Evolutionary conservation across 1,140 invertebrate genomes (phyloP).

Genomic region (Frieseomelitta varia): DNA sequence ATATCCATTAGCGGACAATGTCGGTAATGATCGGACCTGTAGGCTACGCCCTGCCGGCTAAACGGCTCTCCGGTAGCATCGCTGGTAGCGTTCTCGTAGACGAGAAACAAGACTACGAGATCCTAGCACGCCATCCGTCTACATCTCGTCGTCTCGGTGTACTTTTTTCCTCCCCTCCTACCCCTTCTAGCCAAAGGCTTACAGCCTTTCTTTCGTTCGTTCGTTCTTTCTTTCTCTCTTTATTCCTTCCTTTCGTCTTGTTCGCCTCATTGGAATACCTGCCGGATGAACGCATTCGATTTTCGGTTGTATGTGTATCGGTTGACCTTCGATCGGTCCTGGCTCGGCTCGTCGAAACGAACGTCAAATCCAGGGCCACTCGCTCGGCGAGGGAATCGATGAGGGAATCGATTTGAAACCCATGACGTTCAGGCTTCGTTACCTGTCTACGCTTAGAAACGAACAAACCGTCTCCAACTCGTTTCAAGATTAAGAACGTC

Average conservation of each 20-base stretch:
- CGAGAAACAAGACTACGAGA: constrained; percentile 67
- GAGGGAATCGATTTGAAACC: constrained; percentile 47
- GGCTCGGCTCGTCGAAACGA: constrained; percentile 44
- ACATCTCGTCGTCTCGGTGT: constrained; percentile 49
- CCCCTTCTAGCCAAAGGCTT: no score
- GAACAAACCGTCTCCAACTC: neutral
- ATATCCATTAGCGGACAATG: constrained; percentile 82
- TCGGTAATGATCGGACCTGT: constrained; percentile 80
- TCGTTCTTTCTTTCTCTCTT: neutral
- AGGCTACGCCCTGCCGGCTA: constrained; percentile 77
- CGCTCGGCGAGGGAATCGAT: constrained; percentile 38
- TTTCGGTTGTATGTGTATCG: constrained; percentile 62
- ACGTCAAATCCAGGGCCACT: constrained; percentile 49
- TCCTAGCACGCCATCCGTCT: constrained; percentile 64
- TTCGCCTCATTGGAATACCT: constrained; percentile 73
- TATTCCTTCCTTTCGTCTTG: constrained; percentile 35
- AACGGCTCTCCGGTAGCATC: constrained; percentile 69
- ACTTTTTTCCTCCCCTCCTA: constrained; percentile 11
- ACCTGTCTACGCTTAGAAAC: neutral
- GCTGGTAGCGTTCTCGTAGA: constrained; percentile 64
- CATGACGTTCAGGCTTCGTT: neutral
- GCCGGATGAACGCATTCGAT: constrained; percentile 73
- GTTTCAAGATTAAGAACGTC: neutral
- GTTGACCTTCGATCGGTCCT: constrained; percentile 65
- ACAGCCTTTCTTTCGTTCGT: constrained; percentile 35